Conservation (phyloP, 2,888 invertebrate species). For the Yponomeuta malinellus region DNA sequence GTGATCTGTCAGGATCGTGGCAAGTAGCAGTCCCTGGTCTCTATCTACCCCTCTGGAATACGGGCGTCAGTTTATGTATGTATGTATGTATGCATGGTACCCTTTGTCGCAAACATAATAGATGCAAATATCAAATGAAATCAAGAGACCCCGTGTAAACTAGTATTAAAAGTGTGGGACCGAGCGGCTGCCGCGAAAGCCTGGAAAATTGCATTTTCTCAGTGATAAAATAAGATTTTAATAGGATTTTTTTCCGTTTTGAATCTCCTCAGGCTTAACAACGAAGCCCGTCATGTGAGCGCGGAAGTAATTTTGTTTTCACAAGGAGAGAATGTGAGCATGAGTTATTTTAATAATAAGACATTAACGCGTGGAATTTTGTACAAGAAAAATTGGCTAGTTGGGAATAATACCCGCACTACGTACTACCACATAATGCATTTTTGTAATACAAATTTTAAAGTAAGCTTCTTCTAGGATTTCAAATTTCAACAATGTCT, state of each 20-base stretch:
- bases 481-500: no score
- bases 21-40: no score
- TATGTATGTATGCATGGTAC: no score
- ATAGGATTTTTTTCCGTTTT: neutral
- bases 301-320: neutral
- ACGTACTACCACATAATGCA: no score
- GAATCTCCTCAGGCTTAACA: neutral
- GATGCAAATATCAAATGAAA: neutral
- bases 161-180: constrained; percentile 2
- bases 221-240: neutral
- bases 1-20: no score
- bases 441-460: no score
- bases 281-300: neutral
- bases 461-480: no score
- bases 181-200: neutral
- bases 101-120: neutral
- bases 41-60: no score
- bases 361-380: neutral
- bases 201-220: constrained; percentile 2
- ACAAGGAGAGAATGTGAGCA: neutral
- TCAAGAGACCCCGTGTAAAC: neutral
- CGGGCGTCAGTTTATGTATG: no score
- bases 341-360: neutral
- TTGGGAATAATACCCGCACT: no score
- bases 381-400: neutral